A percentile compares a stretch with the other conserved stretches of the same genome.
Conservation (phyloP, 2,888 invertebrate genomes). For the Drosophila anceps region DNA sequence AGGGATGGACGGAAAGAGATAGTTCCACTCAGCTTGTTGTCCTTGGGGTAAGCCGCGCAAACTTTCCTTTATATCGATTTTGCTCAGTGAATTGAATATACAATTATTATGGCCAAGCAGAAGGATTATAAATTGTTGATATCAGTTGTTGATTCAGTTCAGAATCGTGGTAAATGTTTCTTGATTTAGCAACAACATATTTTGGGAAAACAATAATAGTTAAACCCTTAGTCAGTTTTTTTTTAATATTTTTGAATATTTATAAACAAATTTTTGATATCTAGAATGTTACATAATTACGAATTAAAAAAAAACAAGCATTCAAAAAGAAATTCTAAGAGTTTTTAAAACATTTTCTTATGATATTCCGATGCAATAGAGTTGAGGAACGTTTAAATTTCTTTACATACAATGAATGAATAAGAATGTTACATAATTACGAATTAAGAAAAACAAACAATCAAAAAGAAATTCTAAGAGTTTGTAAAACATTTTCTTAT, state of each 20-base stretch:
- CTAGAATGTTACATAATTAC: neutral
- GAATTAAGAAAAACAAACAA: too few relatives aligned
- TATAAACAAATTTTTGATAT: neutral
- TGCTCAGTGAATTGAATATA: neutral
- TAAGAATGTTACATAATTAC: neutral
- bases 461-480: neutral
- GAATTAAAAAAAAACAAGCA: too few relatives aligned
- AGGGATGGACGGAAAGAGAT: neutral
- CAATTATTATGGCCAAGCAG: too few relatives aligned
- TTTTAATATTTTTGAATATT: too few relatives aligned
- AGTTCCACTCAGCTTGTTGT: neutral
- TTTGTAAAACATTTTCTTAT: constrained; percentile 14
- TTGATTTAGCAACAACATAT: too few relatives aligned
- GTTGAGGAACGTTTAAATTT: constrained; percentile 4
- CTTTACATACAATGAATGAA: constrained; percentile 4
- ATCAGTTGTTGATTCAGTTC: too few relatives aligned
- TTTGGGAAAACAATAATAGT: too few relatives aligned
- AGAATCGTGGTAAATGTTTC: too few relatives aligned
- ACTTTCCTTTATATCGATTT: too few relatives aligned
- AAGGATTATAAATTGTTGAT: too few relatives aligned
- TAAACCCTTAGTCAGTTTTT: too few relatives aligned
- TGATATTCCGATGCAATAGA: constrained; percentile 1
- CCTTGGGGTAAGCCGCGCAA: neutral
- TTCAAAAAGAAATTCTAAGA: neutral
- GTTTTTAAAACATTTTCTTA: constrained; percentile 13